A percentile compares a stretch with the other conserved stretches of the same genome.
Evolutionary conservation across 2,888 invertebrate species (phyloP).

Genomic region (Zaprionus lineosus): DNA sequence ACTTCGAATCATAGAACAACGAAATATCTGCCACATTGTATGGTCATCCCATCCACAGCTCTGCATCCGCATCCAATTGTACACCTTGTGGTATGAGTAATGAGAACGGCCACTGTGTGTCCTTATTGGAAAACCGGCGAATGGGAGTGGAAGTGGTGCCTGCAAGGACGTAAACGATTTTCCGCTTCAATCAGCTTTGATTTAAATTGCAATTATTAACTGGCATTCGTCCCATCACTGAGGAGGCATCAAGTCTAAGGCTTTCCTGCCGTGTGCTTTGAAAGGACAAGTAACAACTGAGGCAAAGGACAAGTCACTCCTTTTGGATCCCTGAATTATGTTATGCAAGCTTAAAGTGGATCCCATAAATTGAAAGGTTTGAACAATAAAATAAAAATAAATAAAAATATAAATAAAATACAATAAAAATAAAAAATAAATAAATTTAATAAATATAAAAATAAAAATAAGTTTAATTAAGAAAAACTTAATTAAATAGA

Average conservation of each 20-base stretch:
- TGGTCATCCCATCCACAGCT: background rate
- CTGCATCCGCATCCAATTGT: conserved; percentile 42
- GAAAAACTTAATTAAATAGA: too few species aligned
- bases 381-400: too few species aligned
- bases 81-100: conserved; percentile 68
- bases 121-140: conserved; percentile 16
- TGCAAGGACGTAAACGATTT: conserved; percentile 63
- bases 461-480: too few species aligned
- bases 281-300: background rate
- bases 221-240: conserved; percentile 31
- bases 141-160: conserved; percentile 8
- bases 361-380: too few species aligned
- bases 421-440: too few species aligned
- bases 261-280: background rate
- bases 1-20: conserved; percentile 36
- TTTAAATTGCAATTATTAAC: conserved; percentile 79
- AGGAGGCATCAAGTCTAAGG: conserved; percentile 7
- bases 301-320: too few species aligned
- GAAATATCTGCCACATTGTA: conserved; percentile 21
- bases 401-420: too few species aligned
- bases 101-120: conserved; percentile 48
- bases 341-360: too few species aligned
- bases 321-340: too few species aligned
- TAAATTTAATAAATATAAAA: too few species aligned
- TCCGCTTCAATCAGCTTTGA: conserved; percentile 78